Evolutionary conservation across 2,113 vertebrate species (phyloP).

Genomic region (Merops nubicus): DNA sequence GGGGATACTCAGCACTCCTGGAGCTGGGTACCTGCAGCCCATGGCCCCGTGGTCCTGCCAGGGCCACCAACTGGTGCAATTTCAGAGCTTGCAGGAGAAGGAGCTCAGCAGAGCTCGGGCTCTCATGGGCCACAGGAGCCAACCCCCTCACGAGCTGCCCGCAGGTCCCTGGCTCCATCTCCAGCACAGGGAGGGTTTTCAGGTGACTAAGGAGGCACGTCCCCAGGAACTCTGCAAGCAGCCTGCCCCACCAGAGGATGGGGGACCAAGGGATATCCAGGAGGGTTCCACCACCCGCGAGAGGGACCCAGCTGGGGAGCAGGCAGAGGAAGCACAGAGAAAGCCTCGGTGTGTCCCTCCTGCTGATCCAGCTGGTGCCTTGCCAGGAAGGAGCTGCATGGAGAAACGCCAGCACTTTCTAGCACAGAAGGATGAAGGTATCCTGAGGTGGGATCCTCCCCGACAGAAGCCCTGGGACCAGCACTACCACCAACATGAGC

Average conservation of each 20-base stretch:
- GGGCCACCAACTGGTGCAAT: accelerated
- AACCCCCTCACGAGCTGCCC: background rate
- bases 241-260: accelerated
- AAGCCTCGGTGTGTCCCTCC: background rate
- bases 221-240: accelerated
- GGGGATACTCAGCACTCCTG: background rate
- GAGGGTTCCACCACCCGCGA: background rate
- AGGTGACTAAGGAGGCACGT: accelerated
- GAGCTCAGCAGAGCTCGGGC: background rate
- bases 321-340: background rate
- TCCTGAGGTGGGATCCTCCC: background rate
- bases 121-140: background rate
- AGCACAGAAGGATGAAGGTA: background rate
- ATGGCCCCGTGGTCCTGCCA: accelerated
- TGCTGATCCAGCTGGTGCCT: background rate
- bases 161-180: accelerated
- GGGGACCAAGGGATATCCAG: background rate
- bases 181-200: accelerated
- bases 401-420: background rate
- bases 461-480: background rate
- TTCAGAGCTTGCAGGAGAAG: background rate
- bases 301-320: background rate
- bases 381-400: background rate
- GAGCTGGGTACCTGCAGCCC: background rate
- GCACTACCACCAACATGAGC: accelerated